Evolutionary conservation across 1,140 invertebrate genomes (phyloP), one percentile per base, ranked within the genome.

Genomic region (Neotoxoptera formosana): DNA sequence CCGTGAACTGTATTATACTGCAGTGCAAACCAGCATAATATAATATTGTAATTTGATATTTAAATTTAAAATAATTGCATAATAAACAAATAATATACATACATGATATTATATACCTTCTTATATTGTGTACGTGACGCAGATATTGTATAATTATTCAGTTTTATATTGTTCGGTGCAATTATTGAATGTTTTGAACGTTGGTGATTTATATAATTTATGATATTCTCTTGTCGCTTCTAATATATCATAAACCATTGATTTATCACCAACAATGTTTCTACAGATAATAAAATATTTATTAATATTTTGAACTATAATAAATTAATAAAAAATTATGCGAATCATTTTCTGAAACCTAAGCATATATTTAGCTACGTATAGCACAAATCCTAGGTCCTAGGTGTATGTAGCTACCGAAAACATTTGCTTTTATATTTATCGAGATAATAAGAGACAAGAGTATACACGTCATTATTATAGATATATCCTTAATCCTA

Each of bases 11-110:
- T 76, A 76, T 14, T 76, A 21, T 48, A 48, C 2, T 41, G 41
- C n/a, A 30, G 60, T 17, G 30, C 60, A 76, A 67, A 76, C 60
- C 14, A n/a, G 60, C 60, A 76, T 67, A 67, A 76, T 67, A 67
- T 76, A n/a, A 76, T 34, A 76, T 76, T 76, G 30, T n/a, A 20
- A 76, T 76, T 76, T 76, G 30, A 76, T 76, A 76, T 76, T 76
- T 76, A n/a, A 76, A n/a, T n/a, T 76, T 76, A n/a, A n/a, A n/a
- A n/a, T n/a, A 76, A 76, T 76, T 76, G 14, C 60, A 76, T 76
- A 76, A 76, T 76, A 30, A 34, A 14, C 60, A 17, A n/a, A 76
- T 76, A 76, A 76, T 76, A 76, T 76, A n/a, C 11, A 67, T 30
- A 17, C 14, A 48, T 60, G 2, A 60, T 60, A 60, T 21, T 41